Base-by-base conservation (phyloP, 2,797 vertebrate species). In the Paedocypris micromegethes region DNA sequence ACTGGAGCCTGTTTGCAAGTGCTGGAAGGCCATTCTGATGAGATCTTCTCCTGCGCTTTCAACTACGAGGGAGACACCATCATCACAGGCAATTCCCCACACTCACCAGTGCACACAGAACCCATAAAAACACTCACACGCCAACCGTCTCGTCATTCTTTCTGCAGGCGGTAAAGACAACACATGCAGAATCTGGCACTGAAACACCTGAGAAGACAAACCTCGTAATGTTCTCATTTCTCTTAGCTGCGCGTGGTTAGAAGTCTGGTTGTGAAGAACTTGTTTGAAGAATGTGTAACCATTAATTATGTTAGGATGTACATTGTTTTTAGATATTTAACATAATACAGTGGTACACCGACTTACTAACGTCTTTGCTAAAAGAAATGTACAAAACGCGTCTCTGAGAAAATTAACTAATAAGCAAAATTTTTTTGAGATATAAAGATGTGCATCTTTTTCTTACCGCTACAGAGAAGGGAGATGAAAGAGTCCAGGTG, bases 1-100 rank as follows among this genome's bases (percentile, higher is more conserved):
- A 90, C 93, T 0, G 95, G 94, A 43, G 83, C 84, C 2, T 97
- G 95, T 70, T 85, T 95, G 9, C 95, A 97, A 85, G 77, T 92
- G 66, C 83, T 98, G 44, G 83, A 92, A 73, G 96, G 95, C 1
- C 96, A 98, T 84, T 88, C 78, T 0, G 94, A 96, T 64, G 94
- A 97, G 75, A 94, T 98, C 79, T 98, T 98, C 81, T 97, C 94
- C 57, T 96, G 92, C 0, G 89, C 88, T 74, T 98, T 99, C 79
- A 98, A 97, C 85, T 99, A 97, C 3, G 87, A 90, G 81, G 95
- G 95, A 0, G 86, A 97, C 85, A 91, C 83, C 55, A 91, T 99
- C 68, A 94, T 99, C 75, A 99, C 96, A 92, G 95, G 96, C 94
- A 89, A 43, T 42, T 43, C 23, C 23, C 23, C 23, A 45, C n/a